Evolutionary conservation across 1,140 invertebrate species (phyloP).

Genomic region (Halictus rubicundus): DNA sequence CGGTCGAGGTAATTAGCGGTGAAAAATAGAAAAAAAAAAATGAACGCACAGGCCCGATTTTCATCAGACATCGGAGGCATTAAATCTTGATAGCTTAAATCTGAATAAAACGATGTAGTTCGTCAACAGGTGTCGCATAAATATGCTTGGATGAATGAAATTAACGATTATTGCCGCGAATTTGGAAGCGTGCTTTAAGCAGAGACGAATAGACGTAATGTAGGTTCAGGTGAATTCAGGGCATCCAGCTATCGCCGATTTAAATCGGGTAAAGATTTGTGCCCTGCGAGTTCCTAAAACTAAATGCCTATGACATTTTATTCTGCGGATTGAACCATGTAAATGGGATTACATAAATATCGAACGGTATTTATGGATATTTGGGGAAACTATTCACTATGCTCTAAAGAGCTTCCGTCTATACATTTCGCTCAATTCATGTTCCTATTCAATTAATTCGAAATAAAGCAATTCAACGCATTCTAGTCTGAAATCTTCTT

Average conservation of each 20-base stretch:
- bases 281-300: too few relatives aligned
- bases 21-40: slow-evolving; percentile 43
- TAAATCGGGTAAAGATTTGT: too few relatives aligned
- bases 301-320: too few relatives aligned
- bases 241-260: background rate
- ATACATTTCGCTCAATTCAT: too few relatives aligned
- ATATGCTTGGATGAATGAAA: slow-evolving; percentile 1
- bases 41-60: background rate
- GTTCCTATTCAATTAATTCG: too few relatives aligned
- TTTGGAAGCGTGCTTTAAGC: background rate
- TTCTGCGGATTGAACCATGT: too few relatives aligned
- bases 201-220: background rate
- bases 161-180: background rate
- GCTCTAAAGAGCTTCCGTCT: too few relatives aligned
- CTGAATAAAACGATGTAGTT: background rate
- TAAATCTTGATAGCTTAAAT: background rate
- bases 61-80: background rate
- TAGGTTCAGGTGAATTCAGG: background rate
- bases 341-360: too few relatives aligned
- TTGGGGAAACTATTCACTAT: too few relatives aligned
- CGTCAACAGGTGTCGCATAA: slow-evolving; percentile 14
- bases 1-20: background rate
- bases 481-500: too few relatives aligned
- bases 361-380: too few relatives aligned
- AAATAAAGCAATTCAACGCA: too few relatives aligned